These are phyloP conservation scores for Brachyptera risi DNA, from an alignment of 2,888 invertebrate species.

Conservation along the genomic window DNA sequence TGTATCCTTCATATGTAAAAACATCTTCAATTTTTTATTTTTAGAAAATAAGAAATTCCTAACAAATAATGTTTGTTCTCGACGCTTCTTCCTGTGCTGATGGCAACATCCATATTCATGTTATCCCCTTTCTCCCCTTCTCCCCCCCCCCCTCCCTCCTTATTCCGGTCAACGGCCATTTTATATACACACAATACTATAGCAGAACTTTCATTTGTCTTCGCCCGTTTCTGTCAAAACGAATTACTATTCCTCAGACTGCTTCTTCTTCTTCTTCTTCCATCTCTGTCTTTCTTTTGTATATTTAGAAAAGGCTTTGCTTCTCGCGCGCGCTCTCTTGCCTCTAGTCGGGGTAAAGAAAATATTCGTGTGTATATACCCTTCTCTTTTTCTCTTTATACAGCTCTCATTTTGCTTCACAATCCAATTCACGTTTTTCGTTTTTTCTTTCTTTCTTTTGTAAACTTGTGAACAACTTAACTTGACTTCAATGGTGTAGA, in stretches of 20 bases:
- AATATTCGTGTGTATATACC: background rate
- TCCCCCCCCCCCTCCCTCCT: background rate
- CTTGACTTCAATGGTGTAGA: too few species aligned
- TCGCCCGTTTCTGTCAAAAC: conserved; percentile 14
- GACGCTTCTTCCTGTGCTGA: background rate
- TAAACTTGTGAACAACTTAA: conserved; percentile 10
- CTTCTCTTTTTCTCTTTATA: conserved; percentile 10
- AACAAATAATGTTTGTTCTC: conserved; percentile 2
- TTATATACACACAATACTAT: background rate
- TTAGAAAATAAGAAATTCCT: background rate
- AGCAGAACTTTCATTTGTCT: conserved; percentile 6
- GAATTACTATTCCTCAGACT: conserved; percentile 17
- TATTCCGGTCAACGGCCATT: background rate
- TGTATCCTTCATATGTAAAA: too few species aligned
- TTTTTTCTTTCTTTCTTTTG: background rate
- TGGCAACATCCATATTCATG: conserved; percentile 15
- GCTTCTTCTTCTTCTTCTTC: conserved; percentile 1
- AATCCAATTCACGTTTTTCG: background rate
- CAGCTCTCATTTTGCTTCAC: conserved; percentile 18
- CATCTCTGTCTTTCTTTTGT: background rate
- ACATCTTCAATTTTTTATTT: too few species aligned
- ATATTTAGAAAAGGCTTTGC: conserved; percentile 4
- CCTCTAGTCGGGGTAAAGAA: too few species aligned
- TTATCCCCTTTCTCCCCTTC: background rate
- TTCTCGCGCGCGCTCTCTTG: background rate